Percentiles rank a stretch among this genome's conserved stretches.
These are phyloP conservation scores for Prolemur simus DNA, from an alignment of 2,113 vertebrate genomes.

Conservation along the genomic window DNA sequence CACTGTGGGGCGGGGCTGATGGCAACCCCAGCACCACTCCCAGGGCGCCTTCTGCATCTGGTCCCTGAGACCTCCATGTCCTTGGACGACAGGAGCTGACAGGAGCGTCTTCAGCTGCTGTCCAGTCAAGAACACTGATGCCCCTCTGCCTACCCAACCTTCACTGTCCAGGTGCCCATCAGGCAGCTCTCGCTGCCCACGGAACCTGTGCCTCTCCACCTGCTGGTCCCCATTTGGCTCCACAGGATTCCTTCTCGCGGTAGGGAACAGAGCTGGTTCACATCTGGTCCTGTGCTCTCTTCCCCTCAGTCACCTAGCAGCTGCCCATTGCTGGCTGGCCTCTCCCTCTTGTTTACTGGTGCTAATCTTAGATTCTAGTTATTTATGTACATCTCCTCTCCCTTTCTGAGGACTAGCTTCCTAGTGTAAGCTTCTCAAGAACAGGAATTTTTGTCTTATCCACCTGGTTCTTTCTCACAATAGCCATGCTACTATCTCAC, in stretches of 20 bases:
- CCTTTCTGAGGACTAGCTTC: not conserved
- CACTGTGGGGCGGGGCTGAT: no score
- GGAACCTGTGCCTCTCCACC: not conserved
- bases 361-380: fast-evolving
- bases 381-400: not conserved
- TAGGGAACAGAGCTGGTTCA: not conserved
- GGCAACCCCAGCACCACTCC: not conserved
- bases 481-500: not conserved
- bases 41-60: not conserved
- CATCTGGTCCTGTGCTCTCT: not conserved
- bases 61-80: not conserved
- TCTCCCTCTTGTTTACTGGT: not conserved
- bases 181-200: not conserved
- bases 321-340: fast-evolving
- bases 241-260: no score
- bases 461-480: not conserved
- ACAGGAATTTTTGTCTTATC: not conserved
- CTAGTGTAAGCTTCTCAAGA: not conserved
- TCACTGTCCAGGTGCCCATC: not conserved
- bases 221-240: not conserved
- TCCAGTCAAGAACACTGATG: fast-evolving
- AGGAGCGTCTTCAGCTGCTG: no score
- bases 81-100: fast-evolving
- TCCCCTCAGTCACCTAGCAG: not conserved
- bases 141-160: not conserved